These are phyloP conservation scores for Zosterops hypoxanthus DNA, from an alignment of 2,113 vertebrate species.

Conservation along the genomic window DNA sequence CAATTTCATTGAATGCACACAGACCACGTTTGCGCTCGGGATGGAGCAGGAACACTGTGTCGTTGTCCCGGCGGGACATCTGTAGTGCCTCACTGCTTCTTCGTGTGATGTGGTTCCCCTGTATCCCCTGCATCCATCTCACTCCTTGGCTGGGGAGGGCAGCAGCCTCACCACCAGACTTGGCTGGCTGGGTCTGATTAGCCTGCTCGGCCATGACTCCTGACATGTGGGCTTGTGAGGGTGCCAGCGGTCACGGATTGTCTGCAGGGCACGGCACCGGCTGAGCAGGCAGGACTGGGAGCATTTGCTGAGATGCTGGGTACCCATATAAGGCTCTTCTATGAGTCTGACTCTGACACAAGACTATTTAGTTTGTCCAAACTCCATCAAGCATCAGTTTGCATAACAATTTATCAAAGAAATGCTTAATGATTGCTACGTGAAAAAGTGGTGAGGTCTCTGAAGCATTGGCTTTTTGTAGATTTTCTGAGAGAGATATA, in stretches of 20 bases:
- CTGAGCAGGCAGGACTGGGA: not conserved
- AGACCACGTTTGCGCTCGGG: not conserved
- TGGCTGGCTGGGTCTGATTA: not conserved
- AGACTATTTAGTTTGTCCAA: not conserved
- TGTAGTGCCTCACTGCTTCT: not conserved
- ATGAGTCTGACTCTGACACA: constrained; percentile 13
- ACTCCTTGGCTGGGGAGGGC: not conserved
- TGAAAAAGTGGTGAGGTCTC: not conserved
- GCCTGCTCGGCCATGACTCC: not conserved
- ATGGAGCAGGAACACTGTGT: not conserved
- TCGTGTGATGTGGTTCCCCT: not conserved
- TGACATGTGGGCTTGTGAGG: not conserved
- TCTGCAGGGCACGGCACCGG: not conserved
- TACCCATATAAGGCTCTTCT: constrained; percentile 19
- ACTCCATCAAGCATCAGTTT: constrained; percentile 2
- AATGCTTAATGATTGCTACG: not conserved
- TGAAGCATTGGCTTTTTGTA: not conserved
- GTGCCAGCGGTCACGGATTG: not conserved
- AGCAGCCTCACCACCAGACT: not conserved
- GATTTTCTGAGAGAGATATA: not conserved
- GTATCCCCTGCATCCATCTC: not conserved
- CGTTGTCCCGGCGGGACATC: not conserved
- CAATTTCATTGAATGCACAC: not conserved
- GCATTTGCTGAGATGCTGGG: not conserved
- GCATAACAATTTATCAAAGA: not conserved